phyloP scores from a whole-genome alignment of 2,888 invertebrate genomes.

The Hesperia comma region DNA sequence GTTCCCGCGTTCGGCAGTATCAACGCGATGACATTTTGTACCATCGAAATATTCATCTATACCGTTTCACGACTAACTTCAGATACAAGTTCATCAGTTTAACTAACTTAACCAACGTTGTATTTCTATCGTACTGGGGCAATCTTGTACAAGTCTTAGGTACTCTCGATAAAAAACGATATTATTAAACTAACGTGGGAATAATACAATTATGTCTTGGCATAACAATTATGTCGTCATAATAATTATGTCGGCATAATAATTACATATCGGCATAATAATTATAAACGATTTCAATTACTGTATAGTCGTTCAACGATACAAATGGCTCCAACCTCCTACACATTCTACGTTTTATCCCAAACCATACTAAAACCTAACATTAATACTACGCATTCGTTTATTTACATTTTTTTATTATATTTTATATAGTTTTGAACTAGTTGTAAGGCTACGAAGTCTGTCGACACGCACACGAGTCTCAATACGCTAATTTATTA shows the following conservation, averaged over 20 bases:
- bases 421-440: constrained; percentile 80
- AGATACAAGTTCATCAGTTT: background rate
- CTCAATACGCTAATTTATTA: constrained; percentile 59
- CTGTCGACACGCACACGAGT: constrained; percentile 75
- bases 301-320: constrained; percentile 48
- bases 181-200: background rate
- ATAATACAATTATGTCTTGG: background rate
- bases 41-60: constrained; percentile 39
- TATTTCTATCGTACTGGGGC: background rate
- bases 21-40: constrained; percentile 42
- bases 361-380: constrained; percentile 69
- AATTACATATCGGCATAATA: too few species aligned
- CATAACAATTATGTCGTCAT: background rate
- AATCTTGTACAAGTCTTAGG: constrained; percentile 2
- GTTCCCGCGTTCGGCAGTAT: background rate
- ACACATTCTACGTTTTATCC: constrained; percentile 63
- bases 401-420: constrained; percentile 71
- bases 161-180: background rate
- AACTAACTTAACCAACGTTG: background rate
- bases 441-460: constrained; percentile 83
- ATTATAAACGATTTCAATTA: background rate
- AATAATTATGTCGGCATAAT: too few species aligned
- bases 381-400: constrained; percentile 70
- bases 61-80: constrained; percentile 30
- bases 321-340: constrained; percentile 48